These are phyloP conservation scores for Epistrophe eligans DNA, from an alignment of 2,888 invertebrate species.

Conservation along the genomic window DNA sequence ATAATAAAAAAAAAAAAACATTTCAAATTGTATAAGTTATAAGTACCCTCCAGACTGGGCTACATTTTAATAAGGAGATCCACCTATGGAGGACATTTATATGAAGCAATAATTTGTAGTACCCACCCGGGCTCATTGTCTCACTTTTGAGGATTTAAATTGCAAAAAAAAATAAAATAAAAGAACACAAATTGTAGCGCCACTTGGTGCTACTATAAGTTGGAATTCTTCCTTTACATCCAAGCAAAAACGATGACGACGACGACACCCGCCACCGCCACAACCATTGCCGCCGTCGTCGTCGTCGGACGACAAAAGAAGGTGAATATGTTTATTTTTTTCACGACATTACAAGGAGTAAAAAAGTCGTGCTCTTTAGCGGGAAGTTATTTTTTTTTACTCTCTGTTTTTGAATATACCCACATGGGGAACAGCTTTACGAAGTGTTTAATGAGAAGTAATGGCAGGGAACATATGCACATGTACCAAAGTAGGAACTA, in stretches of 20 bases:
- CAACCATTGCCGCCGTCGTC: too few species aligned
- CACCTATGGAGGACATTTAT: constrained; percentile 39
- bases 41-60: constrained; percentile 35
- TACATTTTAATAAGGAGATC: constrained; percentile 52
- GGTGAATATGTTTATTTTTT: constrained; percentile 44
- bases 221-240: constrained; percentile 18
- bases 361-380: constrained; percentile 64
- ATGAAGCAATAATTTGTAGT: constrained; percentile 67
- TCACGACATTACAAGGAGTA: constrained; percentile 69
- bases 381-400: constrained; percentile 4
- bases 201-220: constrained; percentile 56
- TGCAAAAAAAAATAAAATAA: constrained; percentile 27
- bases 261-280: background rate
- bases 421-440: constrained; percentile 63
- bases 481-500: constrained; percentile 59
- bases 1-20: background rate
- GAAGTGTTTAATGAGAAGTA: constrained; percentile 76
- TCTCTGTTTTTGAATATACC: background rate
- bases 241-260: background rate
- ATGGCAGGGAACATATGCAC: constrained; percentile 69
- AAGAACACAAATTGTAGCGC: constrained; percentile 51
- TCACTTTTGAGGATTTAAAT: constrained; percentile 52
- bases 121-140: constrained; percentile 63
- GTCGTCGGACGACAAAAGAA: constrained; percentile 41
- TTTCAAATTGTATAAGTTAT: background rate